phyloP scores from a whole-genome alignment of 2,797 vertebrate genomes.

The Gambusia yucatana region DNA sequence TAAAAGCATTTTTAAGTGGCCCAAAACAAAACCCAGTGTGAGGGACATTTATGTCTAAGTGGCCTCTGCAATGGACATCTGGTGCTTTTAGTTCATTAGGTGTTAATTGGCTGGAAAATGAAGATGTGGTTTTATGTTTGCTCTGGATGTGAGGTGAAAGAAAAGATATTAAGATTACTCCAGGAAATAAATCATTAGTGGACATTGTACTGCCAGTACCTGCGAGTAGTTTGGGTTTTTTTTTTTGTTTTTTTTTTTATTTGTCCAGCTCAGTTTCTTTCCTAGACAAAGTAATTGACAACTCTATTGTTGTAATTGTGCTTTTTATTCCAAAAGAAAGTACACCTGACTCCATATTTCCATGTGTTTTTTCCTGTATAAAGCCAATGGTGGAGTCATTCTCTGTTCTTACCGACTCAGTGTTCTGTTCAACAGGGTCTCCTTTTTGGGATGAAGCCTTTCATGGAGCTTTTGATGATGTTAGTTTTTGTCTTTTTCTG shows the following conservation, averaged over 20 bases:
- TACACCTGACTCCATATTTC: neutral
- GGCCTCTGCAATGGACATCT: neutral
- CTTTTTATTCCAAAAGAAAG: neutral
- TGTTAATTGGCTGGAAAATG: neutral
- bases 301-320: neutral
- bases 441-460: neutral
- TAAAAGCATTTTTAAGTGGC: neutral
- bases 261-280: neutral
- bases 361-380: neutral
- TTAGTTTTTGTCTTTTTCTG: neutral
- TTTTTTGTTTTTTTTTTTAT: too few relatives aligned
- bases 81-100: neutral
- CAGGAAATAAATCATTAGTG: neutral
- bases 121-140: conserved; percentile 3
- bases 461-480: neutral
- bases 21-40: neutral
- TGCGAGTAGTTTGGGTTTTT: neutral
- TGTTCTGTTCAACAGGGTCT: neutral
- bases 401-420: neutral
- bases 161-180: neutral
- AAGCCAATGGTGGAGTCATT: neutral
- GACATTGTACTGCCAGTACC: neutral
- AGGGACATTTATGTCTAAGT: neutral
- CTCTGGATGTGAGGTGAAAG: neutral
- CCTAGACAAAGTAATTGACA: neutral